A percentile compares a stretch with the other conserved stretches of the same genome.
Conservation (phyloP, 1,140 invertebrate genomes). For the Papilio machaon region DNA sequence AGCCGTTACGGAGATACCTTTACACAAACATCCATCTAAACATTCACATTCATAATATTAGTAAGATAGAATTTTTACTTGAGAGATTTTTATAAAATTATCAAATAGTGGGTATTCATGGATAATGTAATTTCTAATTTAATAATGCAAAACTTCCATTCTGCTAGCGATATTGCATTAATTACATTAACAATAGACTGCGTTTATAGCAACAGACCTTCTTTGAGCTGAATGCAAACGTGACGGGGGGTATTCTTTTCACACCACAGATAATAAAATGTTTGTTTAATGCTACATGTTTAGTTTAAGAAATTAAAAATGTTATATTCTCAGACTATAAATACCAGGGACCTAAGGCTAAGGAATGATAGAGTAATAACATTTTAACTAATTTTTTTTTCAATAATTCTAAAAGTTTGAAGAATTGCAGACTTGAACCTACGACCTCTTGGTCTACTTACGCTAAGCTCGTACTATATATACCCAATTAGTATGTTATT, state of each 20-base stretch:
- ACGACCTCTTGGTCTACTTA: not conserved
- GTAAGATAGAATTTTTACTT: too few relatives aligned
- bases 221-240: not conserved
- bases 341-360: too few relatives aligned
- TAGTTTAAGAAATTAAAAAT: too few relatives aligned
- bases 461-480: not conserved
- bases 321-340: too few relatives aligned
- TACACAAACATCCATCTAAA: too few relatives aligned
- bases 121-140: not conserved
- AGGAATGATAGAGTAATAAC: too few relatives aligned
- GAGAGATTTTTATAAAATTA: not conserved
- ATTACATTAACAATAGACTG: not conserved
- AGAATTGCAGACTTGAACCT: not conserved
- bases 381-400: too few relatives aligned
- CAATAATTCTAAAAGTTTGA: too few relatives aligned
- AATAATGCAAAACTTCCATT: conserved; percentile 14
- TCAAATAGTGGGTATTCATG: not conserved
- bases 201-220: not conserved
- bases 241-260: conserved; percentile 6
- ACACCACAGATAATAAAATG: not conserved
- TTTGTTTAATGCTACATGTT: not conserved
- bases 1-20: too few relatives aligned
- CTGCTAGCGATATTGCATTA: conserved; percentile 3
- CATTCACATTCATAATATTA: too few relatives aligned
- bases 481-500: not conserved